Percentiles rank a stretch among this genome's conserved stretches.
These are phyloP conservation scores for Philhelius pedissequus DNA, from an alignment of 2,888 invertebrate genomes.

Conservation along the genomic window DNA sequence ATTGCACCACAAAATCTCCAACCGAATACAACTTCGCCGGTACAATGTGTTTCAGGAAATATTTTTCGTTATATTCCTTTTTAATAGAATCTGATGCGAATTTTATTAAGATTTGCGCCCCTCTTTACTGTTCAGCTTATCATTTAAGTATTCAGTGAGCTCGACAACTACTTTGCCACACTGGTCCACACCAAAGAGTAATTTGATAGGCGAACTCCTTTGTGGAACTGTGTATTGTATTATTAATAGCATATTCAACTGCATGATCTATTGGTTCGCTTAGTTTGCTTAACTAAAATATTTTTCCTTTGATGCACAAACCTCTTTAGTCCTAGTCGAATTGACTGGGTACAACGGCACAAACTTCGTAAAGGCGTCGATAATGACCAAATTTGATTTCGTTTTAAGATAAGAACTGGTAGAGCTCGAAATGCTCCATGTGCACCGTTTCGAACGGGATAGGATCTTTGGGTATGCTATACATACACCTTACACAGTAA, in stretches of 20 bases:
- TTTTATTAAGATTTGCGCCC: too few relatives aligned
- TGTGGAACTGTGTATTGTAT: constrained; percentile 13
- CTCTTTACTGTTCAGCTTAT: neutral
- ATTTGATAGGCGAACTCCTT: constrained; percentile 20
- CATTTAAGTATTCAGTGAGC: neutral
- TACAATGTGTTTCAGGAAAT: neutral
- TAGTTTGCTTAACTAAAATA: constrained; percentile 27
- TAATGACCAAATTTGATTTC: constrained; percentile 10
- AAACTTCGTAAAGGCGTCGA: neutral
- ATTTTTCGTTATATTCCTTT: neutral
- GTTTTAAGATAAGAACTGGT: neutral
- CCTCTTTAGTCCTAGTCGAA: neutral
- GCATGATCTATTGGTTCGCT: constrained; percentile 13
- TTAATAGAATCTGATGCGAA: neutral
- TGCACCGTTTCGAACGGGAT: neutral
- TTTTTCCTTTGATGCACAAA: too few relatives aligned
- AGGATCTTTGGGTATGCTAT: neutral
- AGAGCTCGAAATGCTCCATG: neutral
- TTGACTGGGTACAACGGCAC: neutral
- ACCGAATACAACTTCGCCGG: neutral
- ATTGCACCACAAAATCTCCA: constrained; percentile 4
- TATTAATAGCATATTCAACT: constrained; percentile 50
- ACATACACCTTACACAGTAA: neutral
- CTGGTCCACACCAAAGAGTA: constrained; percentile 51
- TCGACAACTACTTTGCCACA: constrained; percentile 14